Conservation (phyloP, 2,113 vertebrate species). For the Prunella fulvescens region DNA sequence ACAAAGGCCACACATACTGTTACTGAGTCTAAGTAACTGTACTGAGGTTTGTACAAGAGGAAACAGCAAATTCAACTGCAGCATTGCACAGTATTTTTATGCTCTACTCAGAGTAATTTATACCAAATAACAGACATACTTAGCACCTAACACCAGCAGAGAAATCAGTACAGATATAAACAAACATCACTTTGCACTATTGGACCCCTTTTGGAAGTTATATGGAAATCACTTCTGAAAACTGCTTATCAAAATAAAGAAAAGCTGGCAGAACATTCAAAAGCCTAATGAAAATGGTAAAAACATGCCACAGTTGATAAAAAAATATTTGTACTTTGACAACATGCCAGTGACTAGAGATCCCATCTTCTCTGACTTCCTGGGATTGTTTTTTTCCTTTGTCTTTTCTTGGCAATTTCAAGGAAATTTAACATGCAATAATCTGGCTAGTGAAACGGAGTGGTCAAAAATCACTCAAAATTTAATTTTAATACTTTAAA, state of each 20-base stretch:
- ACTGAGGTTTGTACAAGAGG: not conserved
- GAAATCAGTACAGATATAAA: not conserved
- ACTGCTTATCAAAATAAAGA: not conserved
- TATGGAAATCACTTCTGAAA: not conserved
- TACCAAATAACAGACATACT: not conserved
- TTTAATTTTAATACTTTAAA: not conserved
- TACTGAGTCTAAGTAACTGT: not conserved
- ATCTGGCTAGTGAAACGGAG: not conserved
- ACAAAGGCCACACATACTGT: not conserved
- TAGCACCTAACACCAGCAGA: not conserved
- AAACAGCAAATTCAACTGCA: not conserved
- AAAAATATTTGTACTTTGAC: not conserved
- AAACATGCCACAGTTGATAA: not conserved
- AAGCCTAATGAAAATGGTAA: not conserved
- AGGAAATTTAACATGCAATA: not conserved
- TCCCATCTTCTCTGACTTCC: not conserved
- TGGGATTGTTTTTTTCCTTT: not conserved
- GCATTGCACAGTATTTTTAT: not conserved
- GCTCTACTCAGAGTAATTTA: not conserved
- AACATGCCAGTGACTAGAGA: not conserved
- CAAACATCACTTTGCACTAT: not conserved
- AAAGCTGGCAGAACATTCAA: not conserved
- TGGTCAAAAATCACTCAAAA: not conserved
- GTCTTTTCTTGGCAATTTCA: not conserved
- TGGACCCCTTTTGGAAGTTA: not conserved